phyloP scores from a whole-genome alignment of 2,797 vertebrate species.

The Lycodopsis pacificus region DNA sequence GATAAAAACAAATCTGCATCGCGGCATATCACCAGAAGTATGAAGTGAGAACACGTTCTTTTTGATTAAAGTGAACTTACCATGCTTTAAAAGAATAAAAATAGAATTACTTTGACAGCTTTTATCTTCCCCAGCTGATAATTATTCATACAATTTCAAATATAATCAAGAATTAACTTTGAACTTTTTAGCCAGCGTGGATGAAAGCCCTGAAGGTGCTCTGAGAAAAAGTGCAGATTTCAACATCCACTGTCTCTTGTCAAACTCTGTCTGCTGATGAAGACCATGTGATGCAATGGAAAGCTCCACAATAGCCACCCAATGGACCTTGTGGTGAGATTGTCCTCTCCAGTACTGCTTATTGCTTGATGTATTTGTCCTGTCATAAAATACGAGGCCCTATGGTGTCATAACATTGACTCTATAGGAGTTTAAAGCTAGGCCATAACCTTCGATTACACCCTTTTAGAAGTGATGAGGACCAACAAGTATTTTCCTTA shows the following conservation, averaged over 20 bases:
- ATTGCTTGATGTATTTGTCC: neutral
- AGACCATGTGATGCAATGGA: neutral
- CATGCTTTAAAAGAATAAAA: neutral
- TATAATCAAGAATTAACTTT: neutral
- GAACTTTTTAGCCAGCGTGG: neutral
- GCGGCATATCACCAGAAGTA: neutral
- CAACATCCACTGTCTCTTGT: neutral
- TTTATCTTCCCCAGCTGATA: neutral
- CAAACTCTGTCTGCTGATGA: neutral
- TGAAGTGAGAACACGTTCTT: neutral
- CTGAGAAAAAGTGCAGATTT: neutral
- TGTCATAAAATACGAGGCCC: neutral
- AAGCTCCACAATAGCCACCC: neutral
- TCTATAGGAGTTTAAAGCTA: constrained; percentile 1
- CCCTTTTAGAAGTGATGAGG: neutral
- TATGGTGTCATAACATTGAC: neutral
- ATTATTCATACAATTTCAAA: neutral
- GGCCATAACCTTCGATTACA: neutral
- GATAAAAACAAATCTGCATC: neutral
- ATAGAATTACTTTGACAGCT: neutral
- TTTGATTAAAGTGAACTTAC: neutral
- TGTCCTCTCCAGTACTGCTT: neutral
- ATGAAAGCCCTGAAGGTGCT: neutral
- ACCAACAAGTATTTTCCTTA: neutral
- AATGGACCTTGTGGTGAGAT: neutral